Evolutionary conservation across 2,797 vertebrate genomes (phyloP), one percentile per base, ranked within the genome.

Genomic region (Gobio occitaniae): DNA sequence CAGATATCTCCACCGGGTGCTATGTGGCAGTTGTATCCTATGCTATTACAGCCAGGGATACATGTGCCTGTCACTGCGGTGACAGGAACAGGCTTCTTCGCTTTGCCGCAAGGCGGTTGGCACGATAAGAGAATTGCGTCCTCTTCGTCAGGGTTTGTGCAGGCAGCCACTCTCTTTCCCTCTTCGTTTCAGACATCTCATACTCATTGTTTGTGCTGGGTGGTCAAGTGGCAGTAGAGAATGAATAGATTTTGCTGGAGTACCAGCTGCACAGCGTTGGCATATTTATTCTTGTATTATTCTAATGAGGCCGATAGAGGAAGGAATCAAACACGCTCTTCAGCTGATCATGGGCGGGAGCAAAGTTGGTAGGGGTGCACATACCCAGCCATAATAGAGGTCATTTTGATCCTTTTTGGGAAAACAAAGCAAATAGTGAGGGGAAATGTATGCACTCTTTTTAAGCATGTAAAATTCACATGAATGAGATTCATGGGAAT

Each of bases 221-320:
- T 86, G 88, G 85, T 88, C 86, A 89, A 87, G 86, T 90, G 87
- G 79, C 80, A 83, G 61, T 84, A 54, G 63, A 29, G 80, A 84
- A 80, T 86, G n/a, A 87, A 82, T 81, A 81, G 78, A 83, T 82
- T 85, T 88, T 70, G 54, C 72, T 88, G 70, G 74, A 89, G 88
- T 84, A 85, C 61, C 65, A 80, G 80, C 65, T 59, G 48, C 44
- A 74, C 81, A 69, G 50, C 19, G 21, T 75, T 83, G 66, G 85
- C 84, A 86, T 88, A 86, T 87, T 89, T 91, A 88, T 88, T 84
- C 77, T 74, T 80, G 78, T 84, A 89, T 89, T 88, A 90, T 87
- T 75, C 80, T 87, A 88, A 91, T 86, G 86, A 84, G 79, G 56
- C 76, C 19, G 75, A 84, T 84, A 81, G 83, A 82, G 84, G 83